Evolutionary conservation across 2,113 vertebrate genomes (phyloP).

Genomic region (Elephas maximus): DNA sequence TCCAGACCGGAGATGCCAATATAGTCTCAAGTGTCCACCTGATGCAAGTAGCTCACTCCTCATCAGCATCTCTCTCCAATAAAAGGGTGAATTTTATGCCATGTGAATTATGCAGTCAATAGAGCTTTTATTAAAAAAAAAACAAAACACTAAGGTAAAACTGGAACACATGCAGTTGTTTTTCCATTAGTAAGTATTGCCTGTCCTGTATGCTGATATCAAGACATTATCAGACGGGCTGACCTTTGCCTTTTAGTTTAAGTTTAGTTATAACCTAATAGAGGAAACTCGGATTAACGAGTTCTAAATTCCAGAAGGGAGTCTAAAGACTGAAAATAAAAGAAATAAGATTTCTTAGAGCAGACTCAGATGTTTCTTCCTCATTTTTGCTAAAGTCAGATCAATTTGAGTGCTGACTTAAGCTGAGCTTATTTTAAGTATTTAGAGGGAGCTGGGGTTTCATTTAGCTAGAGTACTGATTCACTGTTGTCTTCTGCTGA

Average conservation of each 20-base stretch:
- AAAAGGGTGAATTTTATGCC: too few relatives aligned
- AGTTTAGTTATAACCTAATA: constrained; percentile 6
- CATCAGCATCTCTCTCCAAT: too few relatives aligned
- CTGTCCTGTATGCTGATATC: neutral
- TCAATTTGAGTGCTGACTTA: neutral
- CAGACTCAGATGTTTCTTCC: neutral
- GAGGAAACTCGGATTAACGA: neutral
- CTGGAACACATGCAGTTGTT: neutral
- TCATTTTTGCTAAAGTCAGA: neutral
- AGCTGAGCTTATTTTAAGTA: constrained; percentile 19
- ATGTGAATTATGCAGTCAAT: neutral
- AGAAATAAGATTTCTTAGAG: neutral
- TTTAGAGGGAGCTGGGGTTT: neutral
- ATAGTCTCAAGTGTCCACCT: too few relatives aligned
- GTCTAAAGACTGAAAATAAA: neutral
- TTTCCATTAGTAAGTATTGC: neutral
- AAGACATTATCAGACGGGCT: neutral
- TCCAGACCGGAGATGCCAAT: too few relatives aligned
- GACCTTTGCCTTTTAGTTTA: neutral
- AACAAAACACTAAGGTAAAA: neutral
- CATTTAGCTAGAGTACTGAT: neutral
- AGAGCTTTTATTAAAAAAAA: neutral
- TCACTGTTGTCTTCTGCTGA: neutral
- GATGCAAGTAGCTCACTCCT: too few relatives aligned
- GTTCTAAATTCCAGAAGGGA: neutral